phyloP scores from a whole-genome alignment of 2,888 invertebrate genomes.

The Ornithoptera priamus region DNA sequence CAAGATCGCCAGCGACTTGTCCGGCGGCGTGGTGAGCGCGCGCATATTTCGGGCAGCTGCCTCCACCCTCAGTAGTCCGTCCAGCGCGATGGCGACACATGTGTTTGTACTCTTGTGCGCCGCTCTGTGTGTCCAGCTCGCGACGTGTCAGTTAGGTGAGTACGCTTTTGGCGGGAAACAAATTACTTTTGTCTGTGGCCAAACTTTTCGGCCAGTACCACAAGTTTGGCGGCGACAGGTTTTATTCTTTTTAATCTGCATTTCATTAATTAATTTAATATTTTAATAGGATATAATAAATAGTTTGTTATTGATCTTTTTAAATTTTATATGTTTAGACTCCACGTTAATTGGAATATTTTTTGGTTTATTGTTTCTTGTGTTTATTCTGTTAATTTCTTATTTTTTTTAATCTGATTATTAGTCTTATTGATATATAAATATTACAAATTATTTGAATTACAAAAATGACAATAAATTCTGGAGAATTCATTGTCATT shows the following conservation, averaged over 20 bases:
- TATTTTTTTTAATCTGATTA: too few species aligned
- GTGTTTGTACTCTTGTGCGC: constrained; percentile 48
- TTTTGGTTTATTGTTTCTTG: too few species aligned
- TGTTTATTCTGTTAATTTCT: too few species aligned
- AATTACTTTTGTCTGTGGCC: constrained; percentile 4
- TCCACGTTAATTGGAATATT: too few species aligned
- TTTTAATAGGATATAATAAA: too few species aligned
- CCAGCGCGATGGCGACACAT: constrained; percentile 17
- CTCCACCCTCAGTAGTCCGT: not conserved
- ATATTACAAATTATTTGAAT: too few species aligned
- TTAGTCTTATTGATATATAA: too few species aligned
- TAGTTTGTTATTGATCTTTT: too few species aligned
- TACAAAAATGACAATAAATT: too few species aligned
- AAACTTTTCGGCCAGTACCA: not conserved
- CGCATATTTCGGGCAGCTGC: constrained; percentile 15
- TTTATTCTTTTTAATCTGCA: not conserved
- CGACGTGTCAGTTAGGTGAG: constrained; percentile 61
- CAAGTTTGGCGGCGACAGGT: constrained; percentile 12
- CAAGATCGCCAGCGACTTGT: constrained; percentile 34
- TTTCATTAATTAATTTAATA: too few species aligned
- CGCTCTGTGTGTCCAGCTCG: constrained; percentile 49
- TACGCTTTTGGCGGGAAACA: constrained; percentile 31
- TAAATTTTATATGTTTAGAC: too few species aligned
- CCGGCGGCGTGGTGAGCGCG: constrained; percentile 17
- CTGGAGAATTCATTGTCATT: too few species aligned